Base-by-base conservation (phyloP, 2,113 vertebrate genomes). In the Aix galericulata region DNA sequence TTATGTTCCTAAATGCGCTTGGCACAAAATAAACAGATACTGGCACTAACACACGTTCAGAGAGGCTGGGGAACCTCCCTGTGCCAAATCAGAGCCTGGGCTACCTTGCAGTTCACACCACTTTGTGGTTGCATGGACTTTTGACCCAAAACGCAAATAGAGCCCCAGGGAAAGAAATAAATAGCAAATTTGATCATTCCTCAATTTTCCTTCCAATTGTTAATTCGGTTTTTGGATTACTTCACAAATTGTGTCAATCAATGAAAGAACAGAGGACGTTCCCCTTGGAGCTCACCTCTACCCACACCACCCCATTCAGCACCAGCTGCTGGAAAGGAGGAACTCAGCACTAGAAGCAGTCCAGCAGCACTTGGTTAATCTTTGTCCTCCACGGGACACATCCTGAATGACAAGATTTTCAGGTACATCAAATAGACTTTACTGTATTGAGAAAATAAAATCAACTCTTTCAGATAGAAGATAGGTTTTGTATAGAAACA, bases 201-300 rank as follows among this genome's bases (percentile, higher is more conserved):
- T 90, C 59, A 36, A 69, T 88, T 86, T 71, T 36, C 23, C 20
- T 93, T 88, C 53, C 78, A 86, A 23, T 60, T 71, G 38, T 64
- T 80, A 91, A 84, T 74, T 90, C 53, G 23, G 40, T 40, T 86
- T 91, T 80, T 63, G 29, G 52, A 67, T 82, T 94, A 83, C 78
- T 86, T 86, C 58, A 84, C 84, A 27, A 83, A 36, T 72, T 64
- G 59, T 91, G 59, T 74, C 77, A 86, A 52, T 62, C 53, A 71
- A 15, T 29, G 46, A 59, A 78, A 82, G 42, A 16, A 87, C 9
- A 48, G 18, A 56, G 9, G 1, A 9, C 18, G 20, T 86, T 64
- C 17, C 91, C 23, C 75, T 78, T 82, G 26, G 26, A 77, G 40
- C 15, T 90, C 29, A 74, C 69, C 91, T 85, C 84, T 80, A 52